These are phyloP conservation scores for Zosterops borbonicus DNA, from an alignment of 2,113 vertebrate species.

Conservation along the genomic window DNA sequence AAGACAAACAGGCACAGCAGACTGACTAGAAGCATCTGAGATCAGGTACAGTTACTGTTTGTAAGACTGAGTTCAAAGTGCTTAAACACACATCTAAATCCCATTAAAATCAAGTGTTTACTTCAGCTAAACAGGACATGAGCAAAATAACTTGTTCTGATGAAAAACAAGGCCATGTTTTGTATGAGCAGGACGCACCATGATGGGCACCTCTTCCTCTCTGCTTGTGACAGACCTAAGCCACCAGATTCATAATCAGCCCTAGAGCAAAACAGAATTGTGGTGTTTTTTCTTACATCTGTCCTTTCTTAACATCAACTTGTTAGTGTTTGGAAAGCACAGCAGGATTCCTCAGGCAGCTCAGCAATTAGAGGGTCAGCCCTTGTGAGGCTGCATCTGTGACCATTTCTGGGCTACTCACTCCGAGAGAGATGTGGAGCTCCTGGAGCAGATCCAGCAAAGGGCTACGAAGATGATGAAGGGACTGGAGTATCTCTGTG, in stretches of 20 bases:
- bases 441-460: background rate
- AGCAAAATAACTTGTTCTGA: background rate
- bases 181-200: rapidly evolving
- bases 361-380: background rate
- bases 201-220: background rate
- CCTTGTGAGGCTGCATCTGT: background rate
- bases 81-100: background rate
- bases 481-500: background rate
- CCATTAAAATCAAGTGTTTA: conserved; percentile 6
- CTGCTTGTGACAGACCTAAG: rapidly evolving
- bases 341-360: background rate
- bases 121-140: background rate
- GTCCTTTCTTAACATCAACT: background rate
- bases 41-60: background rate
- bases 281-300: background rate
- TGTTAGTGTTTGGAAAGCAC: background rate
- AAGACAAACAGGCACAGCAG: background rate
- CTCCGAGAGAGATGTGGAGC: background rate
- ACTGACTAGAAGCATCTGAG: background rate
- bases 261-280: background rate
- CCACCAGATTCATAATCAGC: background rate
- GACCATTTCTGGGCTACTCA: too few species aligned
- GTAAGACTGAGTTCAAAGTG: background rate
- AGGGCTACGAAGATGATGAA: background rate
- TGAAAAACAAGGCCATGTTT: background rate